Percentiles rank a stretch among this genome's conserved stretches.
Evolutionary conservation across 1,140 invertebrate species (phyloP).

Genomic region (Stegodyphus mimosarum): DNA sequence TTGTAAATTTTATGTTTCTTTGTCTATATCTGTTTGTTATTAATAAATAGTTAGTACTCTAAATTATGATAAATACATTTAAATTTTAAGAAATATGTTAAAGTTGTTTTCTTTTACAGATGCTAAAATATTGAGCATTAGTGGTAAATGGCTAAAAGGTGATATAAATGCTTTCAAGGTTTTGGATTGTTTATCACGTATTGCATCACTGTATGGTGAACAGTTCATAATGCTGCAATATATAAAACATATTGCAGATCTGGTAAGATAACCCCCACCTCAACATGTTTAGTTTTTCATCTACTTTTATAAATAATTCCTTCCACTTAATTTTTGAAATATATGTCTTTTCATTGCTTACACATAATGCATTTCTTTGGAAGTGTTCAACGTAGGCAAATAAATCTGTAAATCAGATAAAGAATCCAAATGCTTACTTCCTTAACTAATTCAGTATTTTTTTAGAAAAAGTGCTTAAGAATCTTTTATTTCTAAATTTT

Average conservation of each 20-base stretch:
- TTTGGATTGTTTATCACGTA: constrained; percentile 86
- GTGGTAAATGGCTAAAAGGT: constrained; percentile 72
- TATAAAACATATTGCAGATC: constrained; percentile 88
- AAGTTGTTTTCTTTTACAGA: constrained; percentile 33
- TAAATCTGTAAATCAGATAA: no score
- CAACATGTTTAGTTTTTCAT: no score
- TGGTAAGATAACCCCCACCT: constrained; percentile 66
- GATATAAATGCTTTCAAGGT: constrained; percentile 86
- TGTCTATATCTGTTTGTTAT: background rate
- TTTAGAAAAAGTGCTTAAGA: no score
- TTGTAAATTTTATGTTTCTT: background rate
- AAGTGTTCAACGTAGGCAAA: no score
- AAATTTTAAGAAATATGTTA: background rate
- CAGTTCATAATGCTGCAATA: constrained; percentile 95
- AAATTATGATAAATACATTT: background rate
- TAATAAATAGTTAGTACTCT: no score
- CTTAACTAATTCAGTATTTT: no score
- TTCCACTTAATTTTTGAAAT: no score
- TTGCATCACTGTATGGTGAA: constrained; percentile 90
- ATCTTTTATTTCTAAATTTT: no score
- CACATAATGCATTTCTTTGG: no score
- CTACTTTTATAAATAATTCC: no score
- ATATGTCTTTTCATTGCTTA: no score
- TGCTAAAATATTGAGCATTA: constrained; percentile 55
- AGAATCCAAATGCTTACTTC: no score